Conservation (phyloP, 2,888 invertebrate genomes). For the Bombyx huttoni region DNA sequence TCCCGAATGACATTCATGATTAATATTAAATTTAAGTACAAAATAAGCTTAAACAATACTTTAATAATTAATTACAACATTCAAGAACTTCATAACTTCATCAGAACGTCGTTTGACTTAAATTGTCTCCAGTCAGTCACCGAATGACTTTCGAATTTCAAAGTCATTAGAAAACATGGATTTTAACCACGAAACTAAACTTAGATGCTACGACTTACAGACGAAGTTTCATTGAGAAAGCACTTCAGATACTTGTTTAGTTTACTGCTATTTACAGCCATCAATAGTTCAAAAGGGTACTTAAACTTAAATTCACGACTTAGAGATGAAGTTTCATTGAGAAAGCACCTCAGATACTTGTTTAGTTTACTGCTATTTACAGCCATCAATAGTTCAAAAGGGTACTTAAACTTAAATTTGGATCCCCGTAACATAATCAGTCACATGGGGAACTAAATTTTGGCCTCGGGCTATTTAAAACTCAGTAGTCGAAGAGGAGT, state of each 20-base stretch:
- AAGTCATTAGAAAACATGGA: neutral
- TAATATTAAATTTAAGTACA: too few relatives aligned
- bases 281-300: slow-evolving; percentile 24
- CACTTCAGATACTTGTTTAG: neutral
- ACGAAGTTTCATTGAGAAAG: neutral
- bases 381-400: slow-evolving; percentile 21
- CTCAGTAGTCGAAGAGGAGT: slow-evolving; percentile 10
- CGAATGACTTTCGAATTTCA: neutral
- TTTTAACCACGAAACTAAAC: neutral
- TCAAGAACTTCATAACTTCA: neutral
- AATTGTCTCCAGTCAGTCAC: neutral
- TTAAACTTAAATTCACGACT: slow-evolving; percentile 17
- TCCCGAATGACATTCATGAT: too few relatives aligned
- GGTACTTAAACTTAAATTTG: slow-evolving; percentile 25
- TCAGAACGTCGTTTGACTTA: neutral
- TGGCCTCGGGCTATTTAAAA: slow-evolving; percentile 19
- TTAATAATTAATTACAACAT: neutral
- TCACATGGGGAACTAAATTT: slow-evolving; percentile 23
- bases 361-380: neutral
- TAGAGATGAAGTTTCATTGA: neutral
- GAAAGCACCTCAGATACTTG: neutral
- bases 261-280: slow-evolving; percentile 3
- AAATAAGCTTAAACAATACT: neutral
- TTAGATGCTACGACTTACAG: neutral
- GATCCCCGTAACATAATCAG: slow-evolving; percentile 28